These are phyloP conservation scores for Philhelius pedissequus DNA, from an alignment of 2,888 invertebrate species.

Conservation along the genomic window DNA sequence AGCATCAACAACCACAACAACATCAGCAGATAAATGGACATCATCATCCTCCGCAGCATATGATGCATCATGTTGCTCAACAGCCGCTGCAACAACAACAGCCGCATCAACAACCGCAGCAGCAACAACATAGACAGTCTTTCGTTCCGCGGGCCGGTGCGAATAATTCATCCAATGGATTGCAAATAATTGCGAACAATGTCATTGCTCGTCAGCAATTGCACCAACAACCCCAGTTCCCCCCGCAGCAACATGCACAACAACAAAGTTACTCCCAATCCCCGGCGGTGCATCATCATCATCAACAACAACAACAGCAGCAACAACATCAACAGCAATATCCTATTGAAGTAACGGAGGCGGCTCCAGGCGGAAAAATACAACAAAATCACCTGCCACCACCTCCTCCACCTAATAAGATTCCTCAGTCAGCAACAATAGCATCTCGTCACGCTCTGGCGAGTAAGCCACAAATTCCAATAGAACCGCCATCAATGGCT, in stretches of 20 bases:
- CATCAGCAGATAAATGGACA: conserved; percentile 64
- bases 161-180: conserved; percentile 70
- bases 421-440: conserved; percentile 70
- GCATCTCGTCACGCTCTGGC: conserved; percentile 69
- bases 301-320: conserved; percentile 69
- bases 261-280: conserved; percentile 55
- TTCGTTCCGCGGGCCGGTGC: conserved; percentile 74
- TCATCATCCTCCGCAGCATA: conserved; percentile 31
- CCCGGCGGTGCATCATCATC: conserved; percentile 66
- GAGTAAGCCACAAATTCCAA: conserved; percentile 47
- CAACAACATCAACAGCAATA: conserved; percentile 69
- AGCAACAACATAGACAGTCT: conserved; percentile 71
- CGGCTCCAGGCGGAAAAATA: conserved; percentile 69
- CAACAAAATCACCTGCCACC: conserved; percentile 62
- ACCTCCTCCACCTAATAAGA: conserved; percentile 53
- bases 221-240: conserved; percentile 59
- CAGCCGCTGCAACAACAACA: conserved; percentile 43
- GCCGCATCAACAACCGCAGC: conserved; percentile 16
- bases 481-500: conserved; percentile 39
- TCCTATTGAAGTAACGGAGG: conserved; percentile 59
- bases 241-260: conserved; percentile 61
- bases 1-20: conserved; percentile 9
- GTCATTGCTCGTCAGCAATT: conserved; percentile 70
- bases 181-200: conserved; percentile 66
- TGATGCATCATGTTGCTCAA: conserved; percentile 41